phyloP scores from a whole-genome alignment of 2,888 invertebrate species.

The Sinopyrophorus schimmeli region DNA sequence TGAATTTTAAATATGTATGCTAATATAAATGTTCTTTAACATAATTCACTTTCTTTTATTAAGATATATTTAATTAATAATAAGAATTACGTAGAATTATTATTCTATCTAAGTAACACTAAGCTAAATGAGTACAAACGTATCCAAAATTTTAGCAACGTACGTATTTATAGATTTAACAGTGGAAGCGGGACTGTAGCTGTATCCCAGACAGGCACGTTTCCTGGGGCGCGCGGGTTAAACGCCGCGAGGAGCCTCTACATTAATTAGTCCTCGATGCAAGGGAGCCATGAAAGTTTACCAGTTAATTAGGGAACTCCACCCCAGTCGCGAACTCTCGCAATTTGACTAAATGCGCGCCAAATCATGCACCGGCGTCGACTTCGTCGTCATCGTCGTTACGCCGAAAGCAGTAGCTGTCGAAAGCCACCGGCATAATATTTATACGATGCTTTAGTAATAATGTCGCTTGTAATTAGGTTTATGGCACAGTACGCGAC shows the following conservation, averaged over 20 bases:
- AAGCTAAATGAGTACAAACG: no score
- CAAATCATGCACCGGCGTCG: slow-evolving; percentile 36
- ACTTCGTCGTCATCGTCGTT: slow-evolving; percentile 12
- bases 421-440: slow-evolving; percentile 30
- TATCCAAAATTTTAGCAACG: no score
- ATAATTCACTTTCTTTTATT: no score
- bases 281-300: slow-evolving; percentile 57
- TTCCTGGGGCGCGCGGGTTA: slow-evolving; percentile 37
- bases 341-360: slow-evolving; percentile 48
- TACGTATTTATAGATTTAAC: no score
- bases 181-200: slow-evolving; percentile 29
- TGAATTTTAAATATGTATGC: no score
- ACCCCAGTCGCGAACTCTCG: slow-evolving; percentile 47
- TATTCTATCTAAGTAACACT: no score
- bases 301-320: slow-evolving; percentile 57
- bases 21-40: no score
- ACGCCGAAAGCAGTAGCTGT: slow-evolving; percentile 14
- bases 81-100: no score
- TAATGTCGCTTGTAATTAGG: slow-evolving; percentile 35
- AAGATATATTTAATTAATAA: no score
- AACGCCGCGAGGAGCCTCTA: slow-evolving; percentile 40
- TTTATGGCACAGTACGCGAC: slow-evolving; percentile 35
- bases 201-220: slow-evolving; percentile 32
- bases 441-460: slow-evolving; percentile 29
- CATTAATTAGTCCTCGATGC: slow-evolving; percentile 57